A percentile compares a stretch with the other conserved stretches of the same genome.
Evolutionary conservation across 1,140 invertebrate genomes (phyloP).

Genomic region (Phthorimaea operculella): DNA sequence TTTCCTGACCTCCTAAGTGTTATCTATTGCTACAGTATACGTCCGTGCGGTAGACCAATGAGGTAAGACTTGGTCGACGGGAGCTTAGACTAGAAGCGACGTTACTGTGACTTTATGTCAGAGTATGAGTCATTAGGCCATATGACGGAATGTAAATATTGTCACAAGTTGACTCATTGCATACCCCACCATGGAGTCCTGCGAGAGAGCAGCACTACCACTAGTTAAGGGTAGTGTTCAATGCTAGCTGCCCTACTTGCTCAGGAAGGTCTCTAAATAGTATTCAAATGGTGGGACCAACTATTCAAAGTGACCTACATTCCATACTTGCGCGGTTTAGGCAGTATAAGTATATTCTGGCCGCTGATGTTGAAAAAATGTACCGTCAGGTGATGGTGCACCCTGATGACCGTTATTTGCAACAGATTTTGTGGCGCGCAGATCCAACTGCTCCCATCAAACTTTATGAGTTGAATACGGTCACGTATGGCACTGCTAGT

Average conservation of each 20-base stretch:
- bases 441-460: constrained; percentile 14
- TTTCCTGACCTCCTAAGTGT: too few relatives aligned
- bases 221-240: constrained; percentile 1
- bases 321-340: constrained; percentile 20
- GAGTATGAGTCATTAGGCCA: constrained; percentile 19
- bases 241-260: not conserved
- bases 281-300: constrained; percentile 30
- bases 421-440: constrained; percentile 39
- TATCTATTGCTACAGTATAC: too few relatives aligned
- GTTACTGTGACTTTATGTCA: constrained; percentile 20
- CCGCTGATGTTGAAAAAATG: too few relatives aligned
- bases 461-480: constrained; percentile 7
- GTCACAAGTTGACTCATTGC: not conserved
- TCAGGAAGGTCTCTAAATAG: constrained; percentile 28
- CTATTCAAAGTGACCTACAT: constrained; percentile 37
- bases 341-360: not conserved
- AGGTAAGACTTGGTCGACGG: too few relatives aligned
- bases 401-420: constrained; percentile 25
- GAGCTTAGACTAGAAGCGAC: too few relatives aligned
- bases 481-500: constrained; percentile 13
- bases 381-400: constrained; percentile 41
- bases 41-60: too few relatives aligned
- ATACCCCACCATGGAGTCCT: constrained; percentile 13
- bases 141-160: constrained; percentile 7
- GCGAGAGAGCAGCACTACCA: constrained; percentile 3